These are phyloP conservation scores for Cephus rjabovi DNA, from an alignment of 2,888 invertebrate genomes.

Conservation along the genomic window DNA sequence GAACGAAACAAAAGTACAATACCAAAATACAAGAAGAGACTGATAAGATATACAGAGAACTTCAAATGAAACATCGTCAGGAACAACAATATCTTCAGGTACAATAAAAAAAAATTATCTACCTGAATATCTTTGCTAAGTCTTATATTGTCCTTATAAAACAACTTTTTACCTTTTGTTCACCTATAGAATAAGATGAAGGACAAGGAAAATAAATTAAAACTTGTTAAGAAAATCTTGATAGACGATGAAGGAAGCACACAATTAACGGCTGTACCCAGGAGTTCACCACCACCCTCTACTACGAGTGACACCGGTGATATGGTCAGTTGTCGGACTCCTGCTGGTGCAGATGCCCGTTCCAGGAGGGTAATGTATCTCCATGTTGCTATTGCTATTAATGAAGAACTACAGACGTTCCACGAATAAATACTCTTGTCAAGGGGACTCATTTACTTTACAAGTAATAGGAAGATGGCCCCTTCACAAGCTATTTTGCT, in stretches of 20 bases:
- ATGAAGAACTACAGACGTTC: too few species aligned
- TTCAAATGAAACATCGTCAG: slow-evolving; percentile 72
- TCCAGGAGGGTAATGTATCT: neutral
- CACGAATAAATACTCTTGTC: too few species aligned
- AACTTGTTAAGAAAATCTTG: slow-evolving; percentile 73
- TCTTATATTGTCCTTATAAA: neutral
- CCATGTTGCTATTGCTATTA: too few species aligned
- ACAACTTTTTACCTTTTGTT: neutral
- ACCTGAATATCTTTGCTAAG: neutral
- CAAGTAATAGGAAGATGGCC: too few species aligned
- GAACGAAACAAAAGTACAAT: slow-evolving; percentile 66
- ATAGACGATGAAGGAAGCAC: slow-evolving; percentile 65
- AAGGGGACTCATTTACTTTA: too few species aligned
- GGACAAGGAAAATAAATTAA: slow-evolving; percentile 73
- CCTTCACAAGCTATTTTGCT: too few species aligned
- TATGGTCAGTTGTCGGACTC: neutral
- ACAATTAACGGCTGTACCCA: slow-evolving; percentile 15
- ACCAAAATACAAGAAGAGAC: slow-evolving; percentile 76
- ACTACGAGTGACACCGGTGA: neutral
- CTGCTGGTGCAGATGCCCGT: neutral
- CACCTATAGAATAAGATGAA: slow-evolving; percentile 68
- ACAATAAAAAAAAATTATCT: slow-evolving; percentile 7
- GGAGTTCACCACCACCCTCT: neutral
- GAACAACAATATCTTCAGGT: slow-evolving; percentile 72
- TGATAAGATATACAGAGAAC: slow-evolving; percentile 80